Percentiles rank a stretch among this genome's conserved stretches.
Evolutionary conservation across 2,797 vertebrate genomes (phyloP).

Genomic region (Mus caroli): DNA sequence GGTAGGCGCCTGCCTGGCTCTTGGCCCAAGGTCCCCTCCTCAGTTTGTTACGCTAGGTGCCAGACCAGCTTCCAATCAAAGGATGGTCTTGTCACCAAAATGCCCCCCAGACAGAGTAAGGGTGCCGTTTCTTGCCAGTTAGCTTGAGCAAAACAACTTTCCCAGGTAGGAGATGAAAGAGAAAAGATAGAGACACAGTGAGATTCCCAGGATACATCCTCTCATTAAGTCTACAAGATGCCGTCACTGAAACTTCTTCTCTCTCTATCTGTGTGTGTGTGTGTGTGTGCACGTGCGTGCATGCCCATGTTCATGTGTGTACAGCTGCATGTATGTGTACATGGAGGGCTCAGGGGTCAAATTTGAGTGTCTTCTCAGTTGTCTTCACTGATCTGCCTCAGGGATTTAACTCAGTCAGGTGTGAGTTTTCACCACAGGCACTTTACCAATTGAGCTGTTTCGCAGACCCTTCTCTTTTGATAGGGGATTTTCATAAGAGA

Average conservation of each 20-base stretch:
- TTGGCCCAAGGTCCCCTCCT: not conserved
- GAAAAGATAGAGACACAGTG: constrained; percentile 35
- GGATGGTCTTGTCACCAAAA: constrained; percentile 39
- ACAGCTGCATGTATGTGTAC: not conserved
- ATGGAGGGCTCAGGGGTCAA: not conserved
- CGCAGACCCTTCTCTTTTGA: not conserved
- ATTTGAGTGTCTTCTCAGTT: not conserved
- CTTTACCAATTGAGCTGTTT: not conserved
- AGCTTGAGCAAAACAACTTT: constrained; percentile 10
- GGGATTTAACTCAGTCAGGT: not conserved
- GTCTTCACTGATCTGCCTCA: not conserved
- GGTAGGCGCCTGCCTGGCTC: not conserved
- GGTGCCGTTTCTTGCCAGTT: constrained; percentile 52
- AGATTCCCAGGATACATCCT: constrained; percentile 62
- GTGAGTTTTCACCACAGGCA: too few relatives aligned
- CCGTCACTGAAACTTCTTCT: constrained; percentile 48
- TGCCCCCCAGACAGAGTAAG: constrained; percentile 29
- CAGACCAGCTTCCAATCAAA: not conserved
- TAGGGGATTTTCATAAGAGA: not conserved
- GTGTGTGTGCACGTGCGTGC: not conserved
- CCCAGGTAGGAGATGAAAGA: not conserved
- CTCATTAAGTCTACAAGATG: constrained; percentile 60
- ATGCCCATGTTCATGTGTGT: too few relatives aligned
- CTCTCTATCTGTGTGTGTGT: not conserved
- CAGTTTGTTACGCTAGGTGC: not conserved